These are phyloP conservation scores for Cichladusa arquata DNA, from an alignment of 2,113 vertebrate species.

Conservation along the genomic window DNA sequence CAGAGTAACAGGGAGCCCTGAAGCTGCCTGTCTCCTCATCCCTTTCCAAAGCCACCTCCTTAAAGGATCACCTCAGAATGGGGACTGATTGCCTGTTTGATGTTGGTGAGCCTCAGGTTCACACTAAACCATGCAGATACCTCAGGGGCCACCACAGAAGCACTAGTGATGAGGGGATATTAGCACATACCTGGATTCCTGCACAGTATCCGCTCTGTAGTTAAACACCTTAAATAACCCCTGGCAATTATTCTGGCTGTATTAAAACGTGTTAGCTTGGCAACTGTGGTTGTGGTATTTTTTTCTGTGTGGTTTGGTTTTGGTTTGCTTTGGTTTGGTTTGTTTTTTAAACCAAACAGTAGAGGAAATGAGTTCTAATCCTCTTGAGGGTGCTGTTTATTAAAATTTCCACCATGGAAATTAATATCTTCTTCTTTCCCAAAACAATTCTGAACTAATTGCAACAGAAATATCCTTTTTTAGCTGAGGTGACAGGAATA, in stretches of 20 bases:
- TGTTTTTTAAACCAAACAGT: neutral
- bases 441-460: neutral
- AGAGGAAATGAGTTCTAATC: conserved; percentile 31
- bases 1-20: neutral
- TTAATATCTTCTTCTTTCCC: neutral
- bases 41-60: neutral
- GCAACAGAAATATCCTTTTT: neutral
- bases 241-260: conserved; percentile 37
- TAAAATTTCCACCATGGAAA: conserved; percentile 57
- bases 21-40: neutral
- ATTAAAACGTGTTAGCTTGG: conserved; percentile 49
- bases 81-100: neutral
- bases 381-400: conserved; percentile 71
- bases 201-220: neutral
- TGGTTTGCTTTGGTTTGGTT: neutral
- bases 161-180: neutral
- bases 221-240: conserved; percentile 59
- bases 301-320: neutral
- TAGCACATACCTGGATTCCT: neutral
- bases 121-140: neutral
- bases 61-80: neutral
- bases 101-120: neutral
- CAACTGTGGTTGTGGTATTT: neutral
- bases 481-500: neutral
- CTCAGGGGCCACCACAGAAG: neutral